These are phyloP conservation scores for Drosophila nr. perissopoda DNA, from an alignment of 2,888 invertebrate genomes.

Conservation along the genomic window DNA sequence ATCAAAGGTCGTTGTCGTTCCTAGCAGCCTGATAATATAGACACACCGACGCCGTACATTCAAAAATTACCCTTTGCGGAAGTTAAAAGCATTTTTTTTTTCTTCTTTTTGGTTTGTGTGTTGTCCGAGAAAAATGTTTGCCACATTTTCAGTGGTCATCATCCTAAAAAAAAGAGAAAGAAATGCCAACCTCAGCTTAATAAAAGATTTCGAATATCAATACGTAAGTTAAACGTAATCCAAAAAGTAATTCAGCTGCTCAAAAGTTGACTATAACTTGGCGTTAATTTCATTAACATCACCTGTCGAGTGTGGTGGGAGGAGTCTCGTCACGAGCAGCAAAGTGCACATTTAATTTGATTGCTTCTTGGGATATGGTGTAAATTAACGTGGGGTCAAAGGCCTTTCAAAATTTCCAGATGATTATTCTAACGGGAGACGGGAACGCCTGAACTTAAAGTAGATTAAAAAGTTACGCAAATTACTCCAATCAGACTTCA, in stretches of 20 bases:
- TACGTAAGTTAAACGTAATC: conserved; percentile 59
- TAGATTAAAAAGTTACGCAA: conserved; percentile 50
- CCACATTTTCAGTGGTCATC: conserved; percentile 29
- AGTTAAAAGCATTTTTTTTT: conserved; percentile 24
- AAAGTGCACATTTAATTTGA: conserved; percentile 61
- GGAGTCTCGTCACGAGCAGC: conserved; percentile 13
- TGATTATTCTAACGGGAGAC: conserved; percentile 13
- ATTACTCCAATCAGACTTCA: conserved; percentile 24
- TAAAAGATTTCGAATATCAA: conserved; percentile 53
- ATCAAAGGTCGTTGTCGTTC: conserved; percentile 59
- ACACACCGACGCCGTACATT: conserved; percentile 27
- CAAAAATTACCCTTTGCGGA: conserved; percentile 58
- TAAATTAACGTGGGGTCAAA: background rate
- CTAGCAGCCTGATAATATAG: conserved; percentile 11
- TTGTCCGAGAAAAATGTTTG: conserved; percentile 15
- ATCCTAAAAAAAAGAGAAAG: conserved; percentile 22
- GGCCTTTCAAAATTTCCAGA: conserved; percentile 5
- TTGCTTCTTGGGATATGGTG: conserved; percentile 39
- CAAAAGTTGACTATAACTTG: conserved; percentile 62
- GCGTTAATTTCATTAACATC: conserved; percentile 69
- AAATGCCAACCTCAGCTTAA: background rate
- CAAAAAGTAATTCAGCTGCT: conserved; percentile 49
- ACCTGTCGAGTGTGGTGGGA: conserved; percentile 18
- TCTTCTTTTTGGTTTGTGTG: background rate
- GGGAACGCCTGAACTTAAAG: conserved; percentile 20